Base-by-base conservation (phyloP, 2,113 vertebrate species). In the Colistium nudipinnis region DNA sequence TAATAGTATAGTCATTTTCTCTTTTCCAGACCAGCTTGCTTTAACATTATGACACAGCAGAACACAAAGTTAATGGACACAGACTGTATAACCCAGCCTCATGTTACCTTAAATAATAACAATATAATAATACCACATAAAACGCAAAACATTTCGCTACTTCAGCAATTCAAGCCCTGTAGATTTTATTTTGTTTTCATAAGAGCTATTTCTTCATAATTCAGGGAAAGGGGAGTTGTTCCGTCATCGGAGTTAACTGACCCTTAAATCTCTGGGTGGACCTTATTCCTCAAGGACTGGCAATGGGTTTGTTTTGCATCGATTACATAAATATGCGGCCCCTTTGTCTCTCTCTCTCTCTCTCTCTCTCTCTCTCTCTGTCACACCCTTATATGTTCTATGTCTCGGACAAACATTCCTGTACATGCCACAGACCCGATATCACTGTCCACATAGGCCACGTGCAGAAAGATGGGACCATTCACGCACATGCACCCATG, bases 401-500 rank as follows among this genome's bases (percentile, higher is more conserved):
- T 70, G 24, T 62, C 22, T 69, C 35, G 25, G 13, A 19, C 22
- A 30, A 35, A 76, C 28, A 44, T 35, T 59, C 9, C 10, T 20
- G 10, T 2, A 27, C 56, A 81, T 51, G 22, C 43, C 20, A 38
- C 48, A 24, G 44, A 44, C 47, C 65, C 64, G 68, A 74, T 65
- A 60, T 84, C 51, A 81, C 45, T 53, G 65, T 77, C 68, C 76
- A 89, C 68, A 82, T 0, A 27, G 48, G 39, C 55, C 74, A 78
- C 44, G 51, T 69, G 65, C 47, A 27, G 47, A 74, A 70, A 59
- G 27, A 53, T 14, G 14, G 56, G 35, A 24, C 41, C 22, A 38
- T 49, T 38, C 43, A 53, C 63, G 17, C 59, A 36, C 60, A 43
- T 31, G 36, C 33, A 59, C 56, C 44, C 48, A 44, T 61, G 28